Evolutionary conservation across 2,888 invertebrate species (phyloP), one percentile per base, ranked within the genome.

Genomic region (Sarcophaga rosellei): DNA sequence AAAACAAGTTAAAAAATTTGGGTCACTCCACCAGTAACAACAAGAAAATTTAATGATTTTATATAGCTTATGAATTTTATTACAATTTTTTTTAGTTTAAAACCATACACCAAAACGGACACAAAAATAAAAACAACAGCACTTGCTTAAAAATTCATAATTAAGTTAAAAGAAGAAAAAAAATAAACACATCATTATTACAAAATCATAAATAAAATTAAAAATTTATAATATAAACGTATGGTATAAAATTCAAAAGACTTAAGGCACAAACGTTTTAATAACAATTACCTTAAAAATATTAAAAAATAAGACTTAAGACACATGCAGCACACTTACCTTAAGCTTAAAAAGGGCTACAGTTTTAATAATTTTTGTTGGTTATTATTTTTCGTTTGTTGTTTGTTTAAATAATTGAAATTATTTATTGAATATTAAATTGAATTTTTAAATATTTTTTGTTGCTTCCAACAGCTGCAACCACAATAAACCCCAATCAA

Each of bases 401-500:
- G 11, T 72, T 57, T 63, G 35, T 65, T 25, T 70, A 61, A 66
- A 62, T 78, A 23, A 77, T 63, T 53, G 53, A 72, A 69, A 78
- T 57, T 68, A 73, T 82, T 82, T 62, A 78, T 59, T 75, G 72
- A 85, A 76, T 85, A 79, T 82, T 68, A 57, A 78, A 75, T 74
- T 47, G 65, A 77, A 66, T 69, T 57, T 57, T 25, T 35, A 57
- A 47, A 66, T 57, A 45, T n/a, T 74, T 75, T 79, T 76, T 79
- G 53, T 35, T 35, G 35, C 35, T 35, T 35, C 35, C 35, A 53
- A 2, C 6, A 74, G 68, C 47, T 20, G 20, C 63, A 68, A 47
- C n/a, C 44, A 20, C 61, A 69, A 61, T n/a, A 76, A 47, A 25
- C 72, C 47, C 23, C 10, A 35, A 35, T 8, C 35, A 35, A 35